Percentiles rank a stretch among this genome's conserved stretches.
Evolutionary conservation across 2,113 vertebrate species (phyloP).

Genomic region (Centropristis striata): DNA sequence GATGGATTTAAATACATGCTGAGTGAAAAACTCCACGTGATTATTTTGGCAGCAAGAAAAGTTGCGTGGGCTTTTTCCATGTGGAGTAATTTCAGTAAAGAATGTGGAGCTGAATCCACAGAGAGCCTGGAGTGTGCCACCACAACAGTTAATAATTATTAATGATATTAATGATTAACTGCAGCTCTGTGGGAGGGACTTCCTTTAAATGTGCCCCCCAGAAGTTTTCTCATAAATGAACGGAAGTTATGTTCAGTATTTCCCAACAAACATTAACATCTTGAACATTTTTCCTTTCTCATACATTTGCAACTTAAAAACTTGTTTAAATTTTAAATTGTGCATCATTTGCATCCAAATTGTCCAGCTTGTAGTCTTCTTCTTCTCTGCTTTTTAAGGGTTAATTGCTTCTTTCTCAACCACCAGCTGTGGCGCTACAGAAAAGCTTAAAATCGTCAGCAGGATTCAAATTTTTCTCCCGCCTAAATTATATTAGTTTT

Average conservation of each 20-base stretch:
- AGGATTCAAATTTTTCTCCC: too few relatives aligned
- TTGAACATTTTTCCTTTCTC: not conserved
- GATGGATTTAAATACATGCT: not conserved
- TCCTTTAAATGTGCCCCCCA: not conserved
- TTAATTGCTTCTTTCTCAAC: too few relatives aligned
- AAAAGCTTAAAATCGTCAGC: too few relatives aligned
- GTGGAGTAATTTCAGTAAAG: not conserved
- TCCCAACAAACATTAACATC: not conserved
- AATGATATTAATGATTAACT: too few relatives aligned
- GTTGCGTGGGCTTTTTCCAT: not conserved
- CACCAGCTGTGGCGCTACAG: too few relatives aligned
- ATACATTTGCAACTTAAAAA: not conserved
- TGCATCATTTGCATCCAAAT: not conserved
- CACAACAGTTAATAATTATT: not conserved
- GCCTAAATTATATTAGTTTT: too few relatives aligned
- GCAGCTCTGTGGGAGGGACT: constrained; percentile 5
- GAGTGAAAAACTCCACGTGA: constrained; percentile 14
- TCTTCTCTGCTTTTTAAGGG: not conserved
- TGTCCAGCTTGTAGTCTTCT: not conserved
- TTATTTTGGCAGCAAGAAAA: constrained; percentile 36
- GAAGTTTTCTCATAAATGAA: too few relatives aligned
- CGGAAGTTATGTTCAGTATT: not conserved
- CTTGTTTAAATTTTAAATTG: too few relatives aligned
- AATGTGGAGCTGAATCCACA: not conserved
- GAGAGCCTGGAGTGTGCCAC: constrained; percentile 25